Conservation (phyloP, 2,113 vertebrate species). For the Mirza zaza region DNA sequence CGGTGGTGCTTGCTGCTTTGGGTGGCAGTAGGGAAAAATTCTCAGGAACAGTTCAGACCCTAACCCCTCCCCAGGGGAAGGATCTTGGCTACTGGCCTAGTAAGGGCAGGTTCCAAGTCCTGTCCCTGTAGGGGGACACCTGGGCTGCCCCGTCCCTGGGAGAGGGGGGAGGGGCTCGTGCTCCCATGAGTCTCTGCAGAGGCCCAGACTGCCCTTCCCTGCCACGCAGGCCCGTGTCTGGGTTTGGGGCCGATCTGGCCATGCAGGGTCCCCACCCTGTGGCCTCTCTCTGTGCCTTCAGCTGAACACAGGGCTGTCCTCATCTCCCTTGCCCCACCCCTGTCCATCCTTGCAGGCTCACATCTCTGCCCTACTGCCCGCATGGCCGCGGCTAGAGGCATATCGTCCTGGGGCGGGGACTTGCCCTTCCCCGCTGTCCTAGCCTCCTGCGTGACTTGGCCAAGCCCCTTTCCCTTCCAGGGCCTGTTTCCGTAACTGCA, state of each 20-base stretch:
- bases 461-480: not conserved
- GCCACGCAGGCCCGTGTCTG: rapidly evolving
- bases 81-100: not conserved
- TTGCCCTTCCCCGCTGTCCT: rapidly evolving
- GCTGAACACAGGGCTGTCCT: not conserved
- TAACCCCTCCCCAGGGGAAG: not conserved
- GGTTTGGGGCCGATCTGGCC: not conserved
- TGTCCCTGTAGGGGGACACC: not conserved
- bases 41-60: not conserved
- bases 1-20: not conserved
- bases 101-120: not conserved
- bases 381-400: not conserved
- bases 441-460: not conserved
- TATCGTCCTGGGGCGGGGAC: not conserved
- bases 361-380: rapidly evolving
- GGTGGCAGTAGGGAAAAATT: not conserved
- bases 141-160: not conserved
- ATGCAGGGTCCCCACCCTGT: not conserved
- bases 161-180: not conserved
- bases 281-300: not conserved
- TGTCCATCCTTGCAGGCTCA: not conserved
- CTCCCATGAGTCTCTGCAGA: not conserved
- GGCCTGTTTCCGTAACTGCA: not conserved
- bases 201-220: too few species aligned
- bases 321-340: rapidly evolving